phyloP scores from a whole-genome alignment of 2,888 invertebrate species.

The Calliopum simillimum region DNA sequence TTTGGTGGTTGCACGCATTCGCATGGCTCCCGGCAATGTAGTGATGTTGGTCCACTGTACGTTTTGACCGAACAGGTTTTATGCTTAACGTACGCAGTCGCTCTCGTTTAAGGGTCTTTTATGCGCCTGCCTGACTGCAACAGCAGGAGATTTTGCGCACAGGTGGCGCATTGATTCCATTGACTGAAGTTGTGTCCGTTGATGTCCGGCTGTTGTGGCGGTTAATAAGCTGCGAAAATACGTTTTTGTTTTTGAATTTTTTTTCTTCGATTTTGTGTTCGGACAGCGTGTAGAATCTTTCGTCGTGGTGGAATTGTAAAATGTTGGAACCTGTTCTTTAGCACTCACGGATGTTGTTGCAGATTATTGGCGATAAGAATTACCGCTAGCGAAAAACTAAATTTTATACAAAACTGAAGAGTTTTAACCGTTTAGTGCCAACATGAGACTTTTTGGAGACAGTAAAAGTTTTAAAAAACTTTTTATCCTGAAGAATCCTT shows the following conservation, averaged over 20 bases:
- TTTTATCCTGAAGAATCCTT: no score
- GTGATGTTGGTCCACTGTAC: no score
- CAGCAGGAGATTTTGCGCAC: slow-evolving; percentile 22
- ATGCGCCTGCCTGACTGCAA: slow-evolving; percentile 1
- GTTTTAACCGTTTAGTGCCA: no score
- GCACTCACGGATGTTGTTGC: no score
- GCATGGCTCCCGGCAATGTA: slow-evolving; percentile 14
- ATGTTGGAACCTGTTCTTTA: no score
- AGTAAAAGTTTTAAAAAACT: no score
- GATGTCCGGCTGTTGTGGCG: slow-evolving; percentile 38
- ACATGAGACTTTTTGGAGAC: no score
- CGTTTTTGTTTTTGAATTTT: background rate
- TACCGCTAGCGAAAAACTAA: no score
- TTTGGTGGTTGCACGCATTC: slow-evolving; percentile 26
- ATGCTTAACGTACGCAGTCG: no score
- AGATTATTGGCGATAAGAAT: no score
- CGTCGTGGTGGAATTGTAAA: background rate
- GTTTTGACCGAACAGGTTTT: no score
- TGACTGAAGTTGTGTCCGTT: slow-evolving; percentile 3
- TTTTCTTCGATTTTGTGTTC: background rate
- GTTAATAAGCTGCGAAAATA: slow-evolving; percentile 65
- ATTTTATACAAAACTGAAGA: no score
- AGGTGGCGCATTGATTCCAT: slow-evolving; percentile 33
- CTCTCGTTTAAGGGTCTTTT: background rate
- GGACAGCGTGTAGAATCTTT: slow-evolving; percentile 1